Evolutionary conservation across 2,113 vertebrate genomes (phyloP).

Genomic region (Cephalopholis sonnerati): DNA sequence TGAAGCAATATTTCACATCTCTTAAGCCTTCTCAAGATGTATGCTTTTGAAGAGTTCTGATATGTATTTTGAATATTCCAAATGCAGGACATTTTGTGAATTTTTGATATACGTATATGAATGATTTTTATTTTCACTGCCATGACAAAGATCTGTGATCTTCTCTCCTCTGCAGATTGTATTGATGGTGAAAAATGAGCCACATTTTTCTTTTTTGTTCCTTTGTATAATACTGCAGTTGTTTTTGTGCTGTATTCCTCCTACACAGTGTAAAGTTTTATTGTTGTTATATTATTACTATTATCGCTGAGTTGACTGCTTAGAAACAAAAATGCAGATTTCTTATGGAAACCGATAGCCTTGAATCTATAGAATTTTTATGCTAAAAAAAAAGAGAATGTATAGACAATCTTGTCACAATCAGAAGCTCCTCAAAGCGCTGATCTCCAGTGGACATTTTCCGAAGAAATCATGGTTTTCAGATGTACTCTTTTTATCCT

Average conservation of each 20-base stretch:
- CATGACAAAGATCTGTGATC: slow-evolving; percentile 81
- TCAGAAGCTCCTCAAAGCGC: slow-evolving; percentile 67
- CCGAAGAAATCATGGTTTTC: slow-evolving; percentile 50
- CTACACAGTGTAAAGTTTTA: slow-evolving; percentile 65
- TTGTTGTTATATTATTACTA: slow-evolving; percentile 62
- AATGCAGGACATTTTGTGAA: slow-evolving; percentile 85
- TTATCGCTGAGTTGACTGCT: slow-evolving; percentile 66
- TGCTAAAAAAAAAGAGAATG: slow-evolving; percentile 81
- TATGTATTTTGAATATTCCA: slow-evolving; percentile 86
- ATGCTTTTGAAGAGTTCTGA: slow-evolving; percentile 71
- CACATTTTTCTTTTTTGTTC: slow-evolving; percentile 47
- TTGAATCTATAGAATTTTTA: slow-evolving; percentile 80
- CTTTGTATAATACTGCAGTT: slow-evolving; percentile 65
- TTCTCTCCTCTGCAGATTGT: slow-evolving; percentile 78
- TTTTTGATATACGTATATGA: slow-evolving; percentile 81
- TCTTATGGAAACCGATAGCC: slow-evolving; percentile 80
- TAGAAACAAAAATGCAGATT: slow-evolving; percentile 78
- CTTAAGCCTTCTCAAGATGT: slow-evolving; percentile 70
- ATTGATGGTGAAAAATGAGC: slow-evolving; percentile 67
- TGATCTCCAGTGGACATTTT: slow-evolving; percentile 71
- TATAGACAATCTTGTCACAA: slow-evolving; percentile 86
- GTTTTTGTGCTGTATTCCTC: slow-evolving; percentile 72
- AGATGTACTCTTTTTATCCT: slow-evolving; percentile 40
- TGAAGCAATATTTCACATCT: slow-evolving; percentile 79
- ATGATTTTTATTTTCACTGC: slow-evolving; percentile 81